A percentile compares a stretch with the other conserved stretches of the same genome.
Evolutionary conservation across 2,888 invertebrate genomes (phyloP).

Genomic region (Suillia variegata): DNA sequence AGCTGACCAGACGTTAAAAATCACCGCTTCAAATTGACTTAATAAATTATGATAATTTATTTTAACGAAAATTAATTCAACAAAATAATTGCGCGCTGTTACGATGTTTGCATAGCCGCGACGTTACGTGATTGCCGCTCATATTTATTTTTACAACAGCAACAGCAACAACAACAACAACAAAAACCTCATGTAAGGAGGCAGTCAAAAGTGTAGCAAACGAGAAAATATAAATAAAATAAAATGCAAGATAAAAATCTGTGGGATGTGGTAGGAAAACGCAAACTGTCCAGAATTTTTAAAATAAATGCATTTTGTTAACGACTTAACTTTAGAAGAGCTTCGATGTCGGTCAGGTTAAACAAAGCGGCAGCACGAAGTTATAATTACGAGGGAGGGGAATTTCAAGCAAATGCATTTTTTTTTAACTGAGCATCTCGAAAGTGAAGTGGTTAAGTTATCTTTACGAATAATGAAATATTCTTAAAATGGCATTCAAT

Average conservation of each 20-base stretch:
- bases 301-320: background rate
- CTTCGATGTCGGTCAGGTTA: too few relatives aligned
- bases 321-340: background rate
- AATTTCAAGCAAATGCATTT: too few relatives aligned
- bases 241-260: background rate
- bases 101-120: constrained; percentile 9
- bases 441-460: too few relatives aligned
- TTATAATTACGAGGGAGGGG: too few relatives aligned
- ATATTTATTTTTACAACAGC: constrained; percentile 2
- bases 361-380: too few relatives aligned
- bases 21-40: background rate
- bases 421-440: too few relatives aligned
- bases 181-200: too few relatives aligned
- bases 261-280: background rate
- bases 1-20: background rate
- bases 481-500: too few relatives aligned
- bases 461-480: too few relatives aligned
- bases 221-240: background rate
- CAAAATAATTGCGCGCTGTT: constrained; percentile 11
- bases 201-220: background rate
- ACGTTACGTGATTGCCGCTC: background rate
- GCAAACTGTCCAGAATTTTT: background rate
- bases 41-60: background rate
- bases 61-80: constrained; percentile 3
- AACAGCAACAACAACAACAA: too few relatives aligned